Base-by-base conservation (phyloP, 2,888 invertebrate species). In the Troides oblongomaculatus region DNA sequence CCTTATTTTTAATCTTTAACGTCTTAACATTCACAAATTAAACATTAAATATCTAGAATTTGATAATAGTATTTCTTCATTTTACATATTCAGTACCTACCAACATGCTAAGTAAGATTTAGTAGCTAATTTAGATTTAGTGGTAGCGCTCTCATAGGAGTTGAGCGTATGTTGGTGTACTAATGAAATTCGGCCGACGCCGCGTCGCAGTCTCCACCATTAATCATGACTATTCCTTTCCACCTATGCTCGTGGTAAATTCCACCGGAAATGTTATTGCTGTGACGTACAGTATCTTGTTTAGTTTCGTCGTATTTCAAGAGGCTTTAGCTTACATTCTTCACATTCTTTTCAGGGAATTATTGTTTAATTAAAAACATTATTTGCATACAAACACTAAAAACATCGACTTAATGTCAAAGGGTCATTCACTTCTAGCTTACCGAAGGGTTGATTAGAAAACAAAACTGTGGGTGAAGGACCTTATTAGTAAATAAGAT, bases 81-180 rank as follows among this genome's bases (percentile, higher is more conserved):
- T 70, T 60, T 17, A 60, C 30, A 67, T 67, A 64, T 56, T 56
- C 30, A 36, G 69, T 61, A 64, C 50, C 12, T 64, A 63, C 70
- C 6, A 53, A 64, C 59, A 63, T 63, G 59, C 62, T 56, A 70
- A 67, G 70, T 64, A 21, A 70, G 70, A 70, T 70, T 70, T 70
- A 67, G 56, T 67, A 53, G 70, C 67, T 70, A 67, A 70, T 70
- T 70, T 70, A 61, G 70, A 67, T 70, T 66, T 70, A 70, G 64
- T 67, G 36, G 66, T 63, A 66, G 50, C 62, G 43, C 57, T 61
- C 67, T 64, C 64, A n/a, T 46, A 70, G 70, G 56, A 69, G 69
- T 66, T 62, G 58, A 43, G 56, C 64, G 64, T 70, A 61, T 70
- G 70, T 66, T 66, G 57, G 60, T 66, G 43, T 21, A 56, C 70